Percentiles rank a stretch among this genome's conserved stretches.
Evolutionary conservation across 2,797 vertebrate species (phyloP).

Genomic region (Helostoma temminkii): DNA sequence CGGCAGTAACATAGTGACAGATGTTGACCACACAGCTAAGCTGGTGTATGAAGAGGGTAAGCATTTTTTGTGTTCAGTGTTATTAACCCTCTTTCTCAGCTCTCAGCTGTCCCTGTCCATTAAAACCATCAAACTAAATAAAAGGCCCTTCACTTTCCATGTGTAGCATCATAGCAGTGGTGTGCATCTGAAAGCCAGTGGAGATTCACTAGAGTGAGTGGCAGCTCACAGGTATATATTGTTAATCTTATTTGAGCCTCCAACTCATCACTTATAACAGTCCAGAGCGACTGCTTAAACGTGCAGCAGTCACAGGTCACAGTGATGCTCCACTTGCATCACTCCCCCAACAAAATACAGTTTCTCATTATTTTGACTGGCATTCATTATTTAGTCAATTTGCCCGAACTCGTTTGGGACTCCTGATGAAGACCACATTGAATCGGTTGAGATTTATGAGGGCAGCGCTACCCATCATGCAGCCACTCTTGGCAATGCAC

Average conservation of each 20-base stretch:
- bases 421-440: background rate
- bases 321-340: background rate
- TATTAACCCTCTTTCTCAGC: background rate
- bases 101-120: background rate
- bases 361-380: conserved; percentile 27
- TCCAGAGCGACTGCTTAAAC: background rate
- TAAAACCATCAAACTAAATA: no score
- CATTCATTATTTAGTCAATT: conserved; percentile 31
- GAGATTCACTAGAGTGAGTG: background rate
- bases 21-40: conserved; percentile 90
- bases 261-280: background rate
- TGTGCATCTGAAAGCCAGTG: background rate
- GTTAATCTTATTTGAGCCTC: background rate
- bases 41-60: conserved; percentile 98
- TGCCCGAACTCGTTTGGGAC: conserved; percentile 13
- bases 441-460: conserved; percentile 50
- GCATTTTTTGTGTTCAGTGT: conserved; percentile 35
- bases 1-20: conserved; percentile 68
- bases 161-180: background rate
- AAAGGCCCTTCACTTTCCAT: background rate
- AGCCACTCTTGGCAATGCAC: conserved; percentile 67
- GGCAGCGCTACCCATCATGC: conserved; percentile 41
- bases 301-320: conserved; percentile 14
- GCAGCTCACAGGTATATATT: conserved; percentile 1
- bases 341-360: background rate